Conservation (phyloP, 2,888 invertebrate species). For the Phania funesta region DNA sequence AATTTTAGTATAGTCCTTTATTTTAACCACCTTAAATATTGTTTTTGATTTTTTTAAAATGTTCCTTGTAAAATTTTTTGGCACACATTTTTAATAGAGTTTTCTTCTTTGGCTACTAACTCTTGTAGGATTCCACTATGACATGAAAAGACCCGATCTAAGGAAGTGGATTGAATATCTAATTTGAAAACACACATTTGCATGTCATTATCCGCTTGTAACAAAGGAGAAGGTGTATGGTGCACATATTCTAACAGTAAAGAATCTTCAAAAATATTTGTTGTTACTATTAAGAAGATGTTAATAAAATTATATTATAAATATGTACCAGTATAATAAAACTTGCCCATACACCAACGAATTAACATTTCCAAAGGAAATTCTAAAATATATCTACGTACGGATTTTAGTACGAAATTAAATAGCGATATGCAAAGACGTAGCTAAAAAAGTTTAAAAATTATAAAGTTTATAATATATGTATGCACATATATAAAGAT, state of each 20-base stretch:
- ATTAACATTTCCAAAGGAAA: slow-evolving; percentile 75
- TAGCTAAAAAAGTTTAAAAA: slow-evolving; percentile 64
- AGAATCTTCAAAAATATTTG: slow-evolving; percentile 67
- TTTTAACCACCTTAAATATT: background rate
- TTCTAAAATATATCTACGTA: slow-evolving; percentile 74
- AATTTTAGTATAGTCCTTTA: too few relatives aligned
- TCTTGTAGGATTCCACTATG: slow-evolving; percentile 72
- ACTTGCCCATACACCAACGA: slow-evolving; percentile 74
- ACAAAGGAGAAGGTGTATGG: slow-evolving; percentile 64
- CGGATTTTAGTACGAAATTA: slow-evolving; percentile 71
- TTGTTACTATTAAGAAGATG: background rate
- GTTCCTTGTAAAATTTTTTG: slow-evolving; percentile 60
- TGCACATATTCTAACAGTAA: slow-evolving; percentile 69
- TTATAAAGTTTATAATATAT: too few relatives aligned
- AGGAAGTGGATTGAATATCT: slow-evolving; percentile 69
- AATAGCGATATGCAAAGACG: slow-evolving; percentile 71
- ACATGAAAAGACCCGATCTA: slow-evolving; percentile 70
- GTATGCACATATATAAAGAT: background rate
- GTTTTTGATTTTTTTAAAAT: slow-evolving; percentile 33
- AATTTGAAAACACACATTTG: slow-evolving; percentile 70
- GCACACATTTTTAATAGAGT: slow-evolving; percentile 53
- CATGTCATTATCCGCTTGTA: slow-evolving; percentile 50
- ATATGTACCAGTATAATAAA: slow-evolving; percentile 76
- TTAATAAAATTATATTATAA: background rate
- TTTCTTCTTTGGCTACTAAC: slow-evolving; percentile 68